Percentiles rank a stretch among this genome's conserved stretches.
phyloP scores from a whole-genome alignment of 2,797 vertebrate species.

The Onychomys leucogaster region DNA sequence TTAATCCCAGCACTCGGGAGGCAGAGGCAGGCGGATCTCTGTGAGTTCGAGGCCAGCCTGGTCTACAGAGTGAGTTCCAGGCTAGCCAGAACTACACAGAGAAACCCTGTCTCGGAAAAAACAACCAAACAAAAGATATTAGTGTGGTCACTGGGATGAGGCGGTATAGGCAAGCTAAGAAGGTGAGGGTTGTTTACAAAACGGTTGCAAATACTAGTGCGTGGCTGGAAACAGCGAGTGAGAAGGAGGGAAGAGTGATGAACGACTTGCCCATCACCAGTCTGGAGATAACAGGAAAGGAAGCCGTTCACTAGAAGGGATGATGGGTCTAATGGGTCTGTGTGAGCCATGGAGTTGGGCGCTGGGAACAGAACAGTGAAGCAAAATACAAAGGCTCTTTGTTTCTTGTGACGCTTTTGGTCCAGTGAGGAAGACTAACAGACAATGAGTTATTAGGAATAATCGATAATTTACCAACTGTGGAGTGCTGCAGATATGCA shows the following conservation, averaged over 20 bases:
- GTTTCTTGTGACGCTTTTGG: neutral
- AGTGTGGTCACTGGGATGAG: neutral
- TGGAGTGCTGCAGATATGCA: neutral
- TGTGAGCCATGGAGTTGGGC: neutral
- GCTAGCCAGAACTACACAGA: neutral
- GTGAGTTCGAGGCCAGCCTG: neutral
- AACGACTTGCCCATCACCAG: neutral
- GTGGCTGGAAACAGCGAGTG: neutral
- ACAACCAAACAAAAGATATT: neutral
- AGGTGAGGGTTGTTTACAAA: neutral
- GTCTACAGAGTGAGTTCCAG: neutral
- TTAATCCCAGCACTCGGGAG: neutral
- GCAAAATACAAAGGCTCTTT: neutral
- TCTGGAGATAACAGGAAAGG: neutral
- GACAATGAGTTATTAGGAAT: neutral
- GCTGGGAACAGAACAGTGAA: neutral
- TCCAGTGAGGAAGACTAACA: slow-evolving; percentile 10
- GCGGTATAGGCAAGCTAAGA: neutral
- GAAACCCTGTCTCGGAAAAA: neutral
- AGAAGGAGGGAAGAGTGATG: neutral
- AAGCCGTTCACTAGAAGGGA: neutral
- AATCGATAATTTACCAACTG: slow-evolving; percentile 13
- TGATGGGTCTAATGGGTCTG: neutral
- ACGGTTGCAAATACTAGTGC: neutral
- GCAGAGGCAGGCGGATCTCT: neutral